Conservation (phyloP, 2,888 invertebrate genomes). For the Drosophila imparisetae region DNA sequence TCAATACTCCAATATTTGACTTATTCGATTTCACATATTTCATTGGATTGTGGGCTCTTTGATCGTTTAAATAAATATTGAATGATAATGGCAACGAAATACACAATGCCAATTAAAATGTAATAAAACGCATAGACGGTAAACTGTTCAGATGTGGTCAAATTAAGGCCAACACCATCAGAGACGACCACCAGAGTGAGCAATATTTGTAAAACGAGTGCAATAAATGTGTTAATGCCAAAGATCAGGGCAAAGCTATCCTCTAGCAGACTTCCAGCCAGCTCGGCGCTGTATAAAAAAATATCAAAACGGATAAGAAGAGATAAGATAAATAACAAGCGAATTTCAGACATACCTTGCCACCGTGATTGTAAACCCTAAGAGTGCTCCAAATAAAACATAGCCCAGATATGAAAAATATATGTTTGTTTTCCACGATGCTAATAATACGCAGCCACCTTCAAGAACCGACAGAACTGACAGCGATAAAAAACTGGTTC, state of each 20-base stretch:
- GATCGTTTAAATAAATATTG: conserved; percentile 52
- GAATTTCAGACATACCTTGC: conserved; percentile 69
- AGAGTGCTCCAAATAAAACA: conserved; percentile 90
- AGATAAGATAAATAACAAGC: fast-evolving
- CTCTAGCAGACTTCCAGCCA: conserved; percentile 91
- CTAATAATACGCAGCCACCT: conserved; percentile 86
- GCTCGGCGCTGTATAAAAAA: conserved; percentile 89
- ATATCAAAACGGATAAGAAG: neutral
- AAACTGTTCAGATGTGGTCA: conserved; percentile 78
- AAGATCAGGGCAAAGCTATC: conserved; percentile 96
- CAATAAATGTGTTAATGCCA: conserved; percentile 94
- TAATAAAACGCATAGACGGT: conserved; percentile 82
- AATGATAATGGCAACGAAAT: conserved; percentile 66
- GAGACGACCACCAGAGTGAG: conserved; percentile 87
- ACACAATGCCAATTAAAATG: conserved; percentile 76
- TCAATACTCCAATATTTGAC: neutral
- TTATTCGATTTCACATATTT: conserved; percentile 12
- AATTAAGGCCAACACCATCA: conserved; percentile 70
- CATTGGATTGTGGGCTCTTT: neutral
- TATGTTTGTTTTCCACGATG: conserved; percentile 87
- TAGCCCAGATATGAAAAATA: conserved; percentile 92
- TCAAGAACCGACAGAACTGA: conserved; percentile 86
- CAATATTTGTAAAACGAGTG: conserved; percentile 91
- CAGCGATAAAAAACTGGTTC: conserved; percentile 85
- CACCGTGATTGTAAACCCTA: conserved; percentile 87